A percentile compares a stretch with the other conserved stretches of the same genome.
Conservation (phyloP, 2,888 invertebrate genomes). For the Trichogramma evanescens region DNA sequence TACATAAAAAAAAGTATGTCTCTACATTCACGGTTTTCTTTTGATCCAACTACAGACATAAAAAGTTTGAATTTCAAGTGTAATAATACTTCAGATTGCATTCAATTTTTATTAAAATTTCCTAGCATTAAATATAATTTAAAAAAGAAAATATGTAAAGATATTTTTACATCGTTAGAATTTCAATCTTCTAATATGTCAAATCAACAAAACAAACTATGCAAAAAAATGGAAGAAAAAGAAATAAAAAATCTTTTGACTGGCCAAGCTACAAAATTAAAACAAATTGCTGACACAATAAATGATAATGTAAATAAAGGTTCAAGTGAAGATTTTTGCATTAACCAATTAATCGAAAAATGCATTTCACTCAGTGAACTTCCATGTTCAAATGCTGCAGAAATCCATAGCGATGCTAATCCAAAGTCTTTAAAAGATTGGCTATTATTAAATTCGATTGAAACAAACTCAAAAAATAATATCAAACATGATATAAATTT, state of each 20-base stretch:
- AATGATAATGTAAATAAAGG: slow-evolving; percentile 7
- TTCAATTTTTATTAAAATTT: neutral
- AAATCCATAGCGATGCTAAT: slow-evolving; percentile 28
- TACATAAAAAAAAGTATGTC: neutral
- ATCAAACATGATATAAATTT: slow-evolving; percentile 36
- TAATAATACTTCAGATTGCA: neutral
- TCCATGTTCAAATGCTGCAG: slow-evolving; percentile 32
- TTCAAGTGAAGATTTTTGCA: neutral
- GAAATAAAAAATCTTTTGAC: slow-evolving; percentile 1
- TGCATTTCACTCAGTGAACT: slow-evolving; percentile 23
- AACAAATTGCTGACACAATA: neutral
- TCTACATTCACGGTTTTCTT: neutral
- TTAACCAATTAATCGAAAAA: slow-evolving; percentile 28
- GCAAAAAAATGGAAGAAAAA: neutral
- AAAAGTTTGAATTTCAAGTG: too few relatives aligned
- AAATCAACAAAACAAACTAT: neutral
- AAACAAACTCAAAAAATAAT: slow-evolving; percentile 31
- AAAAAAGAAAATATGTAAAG: neutral
- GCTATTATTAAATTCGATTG: slow-evolving; percentile 35
- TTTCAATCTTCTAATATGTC: neutral
- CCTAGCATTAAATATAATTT: too few relatives aligned
- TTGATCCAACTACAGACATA: neutral
- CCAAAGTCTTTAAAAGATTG: slow-evolving; percentile 36
- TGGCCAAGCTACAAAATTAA: slow-evolving; percentile 1
- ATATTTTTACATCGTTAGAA: neutral